Conservation (phyloP, 2,797 vertebrate genomes). For the Darevskia mixta region DNA sequence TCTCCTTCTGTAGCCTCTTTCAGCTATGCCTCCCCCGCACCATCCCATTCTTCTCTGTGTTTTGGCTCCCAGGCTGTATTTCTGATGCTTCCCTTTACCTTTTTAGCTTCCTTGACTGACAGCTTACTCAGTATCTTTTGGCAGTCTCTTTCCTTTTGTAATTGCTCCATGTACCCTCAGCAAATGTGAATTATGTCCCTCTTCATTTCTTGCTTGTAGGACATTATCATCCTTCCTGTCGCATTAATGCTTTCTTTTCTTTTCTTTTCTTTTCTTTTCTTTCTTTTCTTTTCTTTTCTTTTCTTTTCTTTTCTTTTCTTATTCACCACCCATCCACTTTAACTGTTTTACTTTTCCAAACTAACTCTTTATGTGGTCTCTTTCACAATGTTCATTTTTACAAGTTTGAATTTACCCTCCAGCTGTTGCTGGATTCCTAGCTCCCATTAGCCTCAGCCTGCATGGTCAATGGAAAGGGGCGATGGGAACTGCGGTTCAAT, state of each 20-base stretch:
- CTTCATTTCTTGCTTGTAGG: neutral
- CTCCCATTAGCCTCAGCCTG: too few species aligned
- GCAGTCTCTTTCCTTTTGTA: neutral
- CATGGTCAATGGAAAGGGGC: too few species aligned
- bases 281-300: neutral
- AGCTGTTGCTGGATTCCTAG: too few species aligned
- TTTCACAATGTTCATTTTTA: neutral
- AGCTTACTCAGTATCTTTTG: neutral
- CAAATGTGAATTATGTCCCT: neutral
- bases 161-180: neutral
- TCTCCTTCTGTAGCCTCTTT: neutral
- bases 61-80: conserved; percentile 18
- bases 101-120: conserved; percentile 15
- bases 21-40: neutral
- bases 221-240: neutral
- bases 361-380: neutral
- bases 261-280: neutral
- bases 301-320: too few species aligned
- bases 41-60: neutral
- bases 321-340: neutral
- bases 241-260: neutral
- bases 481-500: too few species aligned
- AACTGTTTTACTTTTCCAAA: neutral
- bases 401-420: neutral
- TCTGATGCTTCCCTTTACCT: neutral